Evolutionary conservation across 2,797 vertebrate genomes (phyloP).

Genomic region (Apogon talboti): DNA sequence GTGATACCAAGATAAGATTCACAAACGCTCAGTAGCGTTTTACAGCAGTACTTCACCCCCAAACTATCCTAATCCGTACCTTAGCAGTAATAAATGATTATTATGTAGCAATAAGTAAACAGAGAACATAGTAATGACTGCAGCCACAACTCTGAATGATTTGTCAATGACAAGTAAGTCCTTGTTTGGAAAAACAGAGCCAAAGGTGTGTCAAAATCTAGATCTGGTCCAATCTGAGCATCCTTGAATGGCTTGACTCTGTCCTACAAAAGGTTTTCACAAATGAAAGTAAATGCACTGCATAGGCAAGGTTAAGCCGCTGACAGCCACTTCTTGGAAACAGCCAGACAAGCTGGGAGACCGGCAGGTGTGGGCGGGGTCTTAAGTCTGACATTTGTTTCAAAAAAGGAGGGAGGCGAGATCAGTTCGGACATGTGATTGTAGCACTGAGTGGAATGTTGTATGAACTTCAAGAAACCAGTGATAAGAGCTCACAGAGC

Average conservation of each 20-base stretch:
- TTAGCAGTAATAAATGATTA: background rate
- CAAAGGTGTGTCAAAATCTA: constrained; percentile 31
- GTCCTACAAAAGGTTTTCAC: constrained; percentile 46
- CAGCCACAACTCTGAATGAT: background rate
- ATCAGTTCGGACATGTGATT: constrained; percentile 63
- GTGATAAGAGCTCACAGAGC: constrained; percentile 62
- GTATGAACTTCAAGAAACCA: constrained; percentile 57
- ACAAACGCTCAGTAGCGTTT: background rate
- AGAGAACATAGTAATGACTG: constrained; percentile 1
- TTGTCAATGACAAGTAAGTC: constrained; percentile 18
- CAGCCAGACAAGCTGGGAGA: constrained; percentile 49
- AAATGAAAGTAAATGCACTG: constrained; percentile 75
- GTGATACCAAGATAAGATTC: background rate
- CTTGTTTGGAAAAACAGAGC: constrained; percentile 35
- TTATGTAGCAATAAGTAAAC: background rate
- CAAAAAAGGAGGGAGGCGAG: constrained; percentile 16
- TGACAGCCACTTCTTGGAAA: constrained; percentile 59
- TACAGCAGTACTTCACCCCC: background rate
- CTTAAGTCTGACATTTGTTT: constrained; percentile 59
- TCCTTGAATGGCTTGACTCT: constrained; percentile 44
- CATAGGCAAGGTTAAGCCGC: constrained; percentile 74
- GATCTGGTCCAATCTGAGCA: constrained; percentile 43
- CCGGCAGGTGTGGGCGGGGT: constrained; percentile 29
- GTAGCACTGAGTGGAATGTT: constrained; percentile 65
- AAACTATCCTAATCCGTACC: background rate